Base-by-base conservation (phyloP, 2,797 vertebrate species). In the Pseudomugil tenellus region DNA sequence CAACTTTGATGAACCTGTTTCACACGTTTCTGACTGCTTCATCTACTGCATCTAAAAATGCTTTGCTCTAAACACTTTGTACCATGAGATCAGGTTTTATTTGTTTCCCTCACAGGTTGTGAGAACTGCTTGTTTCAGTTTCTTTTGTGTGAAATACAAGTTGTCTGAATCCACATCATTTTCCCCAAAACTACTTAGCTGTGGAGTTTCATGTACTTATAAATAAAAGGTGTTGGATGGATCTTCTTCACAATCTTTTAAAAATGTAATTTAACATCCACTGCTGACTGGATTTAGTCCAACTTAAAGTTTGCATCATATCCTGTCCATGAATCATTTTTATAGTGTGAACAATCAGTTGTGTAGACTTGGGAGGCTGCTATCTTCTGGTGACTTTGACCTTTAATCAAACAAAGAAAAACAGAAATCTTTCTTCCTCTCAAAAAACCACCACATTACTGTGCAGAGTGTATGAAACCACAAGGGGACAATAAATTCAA, bases 341-440 rank as follows among this genome's bases (percentile, higher is more conserved):
- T 21, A 23, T 19, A 29, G 3, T 1, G 16, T 9, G 14, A 48
- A 46, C n/a, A 56, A 41, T 56, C 28, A 34, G 13, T 23, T 41
- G 21, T 31, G 7, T 21, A 51, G 49, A 52, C 25, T 28, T 17
- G 13, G 49, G 46, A 64, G 67, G 29, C n/a, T 56, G 35, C 28
- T 2, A 21, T 32, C 35, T 68, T 21, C 10, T 12, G 16, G 41
- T 3, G 41, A 65, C 16, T 60, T 12, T 9, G 25, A 84, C 53
- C 59, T 76, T 77, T 55, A 48, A 52, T 63, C 17, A 29, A 37
- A 63, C 4, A 11, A 54, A 17, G 43, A 59, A 58, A 75, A 56
- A 16, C 34, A 37, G 2, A 67, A 67, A 67, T 14, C 41, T 11
- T 41, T 72, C 65, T 69, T 81, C 61, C 39, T 61, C 32, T 70